Evolutionary conservation across 2,888 invertebrate species (phyloP), one percentile per base, ranked within the genome.

Genomic region (Parasteatoda lunata): DNA sequence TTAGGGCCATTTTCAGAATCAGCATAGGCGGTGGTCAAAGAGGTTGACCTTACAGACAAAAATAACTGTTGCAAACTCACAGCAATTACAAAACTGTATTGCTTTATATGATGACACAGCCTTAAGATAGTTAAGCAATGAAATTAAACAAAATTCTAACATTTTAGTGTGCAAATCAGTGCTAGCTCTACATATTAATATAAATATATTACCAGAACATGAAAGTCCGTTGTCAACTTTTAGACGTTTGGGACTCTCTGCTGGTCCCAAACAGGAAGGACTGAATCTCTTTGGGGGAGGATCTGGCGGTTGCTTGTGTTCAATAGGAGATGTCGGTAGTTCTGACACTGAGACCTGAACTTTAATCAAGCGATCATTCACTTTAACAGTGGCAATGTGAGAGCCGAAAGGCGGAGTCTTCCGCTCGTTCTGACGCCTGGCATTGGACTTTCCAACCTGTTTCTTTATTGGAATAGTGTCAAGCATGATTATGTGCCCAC

Each of bases 281-380:
- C 69, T 77, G 15, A 71, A 30, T n/a, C 88, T 64, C 77, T 88
- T 88, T 15, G 88, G 82, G n/a, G 88, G 88, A 15, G 85, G 88
- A 45, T 88, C 88, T 13, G 83, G 86, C 4, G 86, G 86, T 68
- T 83, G 82, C 51, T 86, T 83, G 59, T 88, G 85, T 72, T 88
- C 88, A 6, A 86, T 86, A n/a, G 88, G 69, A 48, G 84, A 30
- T 7, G 84, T 77, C 4, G 88, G 72, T 13, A 86, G 54, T 65
- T 84, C 85, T 5, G 83, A 81, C n/a, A 82, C 88, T n/a, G 84
- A 81, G 49, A 80, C 77, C 64, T 84, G 84, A 69, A 84, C 84
- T 66, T 81, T 84, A 15, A 81, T 84, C 47, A 81, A 51, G 6
- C 80, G 69, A 72, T 84, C 88, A n/a, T 77, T 66, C 8, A 84